phyloP scores from a whole-genome alignment of 1,140 invertebrate species.

The honey bee (Apis mellifera) region DNA sequence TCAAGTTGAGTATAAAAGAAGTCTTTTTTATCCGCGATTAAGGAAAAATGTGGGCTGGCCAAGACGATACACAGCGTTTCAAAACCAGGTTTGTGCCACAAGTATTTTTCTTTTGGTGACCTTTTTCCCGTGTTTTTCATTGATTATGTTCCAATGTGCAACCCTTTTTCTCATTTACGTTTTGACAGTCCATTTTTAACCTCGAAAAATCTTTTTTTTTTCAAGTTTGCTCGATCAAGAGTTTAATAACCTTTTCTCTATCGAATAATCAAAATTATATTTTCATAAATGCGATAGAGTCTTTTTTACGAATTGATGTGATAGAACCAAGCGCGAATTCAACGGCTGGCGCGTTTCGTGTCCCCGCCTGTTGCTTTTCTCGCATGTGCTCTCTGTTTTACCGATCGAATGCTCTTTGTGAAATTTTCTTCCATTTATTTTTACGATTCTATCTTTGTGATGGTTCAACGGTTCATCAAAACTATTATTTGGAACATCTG shows the following conservation, averaged over 20 bases:
- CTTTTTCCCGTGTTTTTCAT: slow-evolving; percentile 14
- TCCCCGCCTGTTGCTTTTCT: slow-evolving; percentile 41
- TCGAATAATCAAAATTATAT: slow-evolving; percentile 13
- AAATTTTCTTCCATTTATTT: slow-evolving; percentile 4
- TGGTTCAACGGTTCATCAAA: background rate
- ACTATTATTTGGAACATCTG: slow-evolving; percentile 14
- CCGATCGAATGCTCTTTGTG: slow-evolving; percentile 12
- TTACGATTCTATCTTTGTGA: background rate
- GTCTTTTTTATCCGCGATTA: background rate
- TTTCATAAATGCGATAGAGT: slow-evolving; percentile 20
- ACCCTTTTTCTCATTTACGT: background rate
- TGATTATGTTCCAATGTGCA: background rate
- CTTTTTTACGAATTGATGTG: background rate
- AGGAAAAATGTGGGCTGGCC: slow-evolving; percentile 75
- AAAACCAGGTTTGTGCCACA: slow-evolving; percentile 73
- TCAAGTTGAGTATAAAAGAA: background rate
- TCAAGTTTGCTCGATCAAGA: slow-evolving; percentile 16
- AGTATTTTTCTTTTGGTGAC: background rate
- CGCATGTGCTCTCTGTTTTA: slow-evolving; percentile 21
- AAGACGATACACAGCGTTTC: slow-evolving; percentile 75
- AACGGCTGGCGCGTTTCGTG: background rate
- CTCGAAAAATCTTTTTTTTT: slow-evolving; percentile 46
- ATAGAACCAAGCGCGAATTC: background rate
- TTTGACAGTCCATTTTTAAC: slow-evolving; percentile 29
- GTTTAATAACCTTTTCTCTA: slow-evolving; percentile 23